Percentiles rank a stretch among this genome's conserved stretches.
phyloP scores from a whole-genome alignment of 1,140 invertebrate genomes.

The Drosophila kanapiae region DNA sequence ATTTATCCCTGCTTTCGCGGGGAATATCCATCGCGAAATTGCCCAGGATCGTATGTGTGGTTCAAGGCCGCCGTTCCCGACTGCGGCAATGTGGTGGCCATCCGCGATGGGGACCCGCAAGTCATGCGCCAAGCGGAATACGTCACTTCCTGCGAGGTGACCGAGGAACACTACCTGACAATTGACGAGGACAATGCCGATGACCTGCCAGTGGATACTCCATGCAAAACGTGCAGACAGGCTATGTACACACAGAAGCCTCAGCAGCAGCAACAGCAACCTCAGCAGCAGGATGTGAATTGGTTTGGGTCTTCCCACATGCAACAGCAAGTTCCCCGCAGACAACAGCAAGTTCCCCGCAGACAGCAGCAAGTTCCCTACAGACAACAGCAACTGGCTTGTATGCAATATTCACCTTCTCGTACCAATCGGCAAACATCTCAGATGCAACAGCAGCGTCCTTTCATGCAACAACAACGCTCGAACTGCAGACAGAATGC shows the following conservation, averaged over 20 bases:
- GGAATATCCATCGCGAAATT: constrained; percentile 40
- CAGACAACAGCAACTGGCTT: not conserved
- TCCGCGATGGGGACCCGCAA: constrained; percentile 11
- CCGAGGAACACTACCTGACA: constrained; percentile 52
- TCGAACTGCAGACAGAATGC: not conserved
- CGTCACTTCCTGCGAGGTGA: constrained; percentile 56
- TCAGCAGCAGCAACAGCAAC: not conserved
- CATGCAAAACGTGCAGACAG: constrained; percentile 2
- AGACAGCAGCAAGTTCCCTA: not conserved
- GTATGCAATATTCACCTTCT: not conserved
- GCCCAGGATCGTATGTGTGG: constrained; percentile 23
- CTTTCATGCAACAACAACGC: not conserved
- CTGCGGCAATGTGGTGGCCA: constrained; percentile 3
- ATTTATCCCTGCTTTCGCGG: constrained; percentile 41
- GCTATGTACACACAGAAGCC: not conserved
- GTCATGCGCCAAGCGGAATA: constrained; percentile 12
- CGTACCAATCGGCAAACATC: not conserved
- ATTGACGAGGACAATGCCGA: constrained; percentile 4
- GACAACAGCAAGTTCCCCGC: not conserved
- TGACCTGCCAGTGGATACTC: not conserved
- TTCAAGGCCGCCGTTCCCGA: constrained; percentile 16
- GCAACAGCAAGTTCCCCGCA: not conserved
- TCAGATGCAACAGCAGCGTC: not conserved
- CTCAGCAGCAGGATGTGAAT: not conserved
- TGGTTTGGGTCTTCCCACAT: not conserved